These are phyloP conservation scores for Lanius collurio DNA, from an alignment of 2,113 vertebrate species.

Conservation along the genomic window DNA sequence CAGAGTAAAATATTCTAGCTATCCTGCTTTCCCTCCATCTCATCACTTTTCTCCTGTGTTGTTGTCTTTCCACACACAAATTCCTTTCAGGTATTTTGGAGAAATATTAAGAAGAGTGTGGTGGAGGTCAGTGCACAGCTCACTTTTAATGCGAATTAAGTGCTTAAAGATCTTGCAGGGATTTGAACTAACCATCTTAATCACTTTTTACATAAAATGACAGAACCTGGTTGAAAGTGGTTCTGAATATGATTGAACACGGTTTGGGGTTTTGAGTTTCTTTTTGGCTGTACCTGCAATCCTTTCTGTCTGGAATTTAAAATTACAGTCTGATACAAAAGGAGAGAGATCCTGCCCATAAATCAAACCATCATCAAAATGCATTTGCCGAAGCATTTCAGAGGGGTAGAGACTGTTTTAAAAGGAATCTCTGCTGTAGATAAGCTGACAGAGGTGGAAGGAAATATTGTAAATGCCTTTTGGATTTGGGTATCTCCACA, in stretches of 20 bases:
- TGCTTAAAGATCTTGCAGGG: not conserved
- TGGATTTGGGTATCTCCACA: not conserved
- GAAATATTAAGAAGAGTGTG: not conserved
- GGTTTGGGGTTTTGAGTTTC: not conserved
- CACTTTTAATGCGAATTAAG: not conserved
- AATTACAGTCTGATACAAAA: not conserved
- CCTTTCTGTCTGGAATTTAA: not conserved
- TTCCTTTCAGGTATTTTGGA: not conserved
- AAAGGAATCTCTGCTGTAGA: not conserved
- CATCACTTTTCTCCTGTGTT: not conserved
- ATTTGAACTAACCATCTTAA: not conserved
- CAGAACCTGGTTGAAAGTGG: not conserved
- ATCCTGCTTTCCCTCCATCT: not conserved
- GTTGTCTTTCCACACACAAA: not conserved
- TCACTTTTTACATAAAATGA: not conserved
- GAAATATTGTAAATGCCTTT: not conserved
- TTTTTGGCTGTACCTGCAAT: not conserved
- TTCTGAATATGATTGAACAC: not conserved
- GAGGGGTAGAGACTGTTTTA: not conserved
- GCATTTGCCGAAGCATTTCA: not conserved
- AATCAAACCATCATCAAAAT: not conserved
- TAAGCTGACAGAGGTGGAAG: not conserved
- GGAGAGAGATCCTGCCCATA: not conserved
- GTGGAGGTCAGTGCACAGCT: not conserved
- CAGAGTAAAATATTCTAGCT: not conserved